Evolutionary conservation across 2,797 vertebrate species (phyloP), one percentile per base, ranked within the genome.

Genomic region (Channallabes apus): DNA sequence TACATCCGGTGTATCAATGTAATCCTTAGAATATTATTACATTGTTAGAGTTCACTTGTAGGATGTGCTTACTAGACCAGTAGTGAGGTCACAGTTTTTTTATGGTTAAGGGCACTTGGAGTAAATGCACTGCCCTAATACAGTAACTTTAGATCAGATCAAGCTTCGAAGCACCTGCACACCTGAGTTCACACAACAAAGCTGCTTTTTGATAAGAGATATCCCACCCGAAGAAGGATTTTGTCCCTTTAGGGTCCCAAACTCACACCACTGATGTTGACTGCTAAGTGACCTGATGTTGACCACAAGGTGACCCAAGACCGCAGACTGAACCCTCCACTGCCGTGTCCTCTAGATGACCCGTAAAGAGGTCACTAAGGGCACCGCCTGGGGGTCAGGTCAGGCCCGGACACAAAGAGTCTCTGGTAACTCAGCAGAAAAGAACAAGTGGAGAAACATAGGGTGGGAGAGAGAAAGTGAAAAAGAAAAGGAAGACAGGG

Each of bases 371-470:
- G 88, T 88, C 82, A 64, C 58, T 8, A 64, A 85, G 88, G 77
- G 65, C 86, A 83, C 78, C 65, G 89, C 84, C 86, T 71, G 77
- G 46, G 84, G 84, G 88, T 90, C 86, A 61, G 88, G 82, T 86
- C 83, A 85, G 69, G 58, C 85, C 68, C 38, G 84, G 86, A 88
- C 86, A 90, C 88, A 89, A 90, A 90, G 89, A 82, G 65, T 82
- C 86, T 87, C 86, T 89, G 83, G 78, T 86, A 86, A 88, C 85
- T 86, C 79, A 82, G 72, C 82, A 86, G 85, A 90, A 87, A 86
- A 78, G 87, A 87, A 85, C 85, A 86, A 90, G 89, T 88, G 86
- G 86, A 79, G 87, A 87, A 89, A 88, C 89, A 88, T 88, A 91
- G 86, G 85, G 86, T 85, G 85, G 54, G 80, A 86, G 85, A 79